Evolutionary conservation across 2,797 vertebrate species (phyloP).

Genomic region (Gallinago nigripennis): DNA sequence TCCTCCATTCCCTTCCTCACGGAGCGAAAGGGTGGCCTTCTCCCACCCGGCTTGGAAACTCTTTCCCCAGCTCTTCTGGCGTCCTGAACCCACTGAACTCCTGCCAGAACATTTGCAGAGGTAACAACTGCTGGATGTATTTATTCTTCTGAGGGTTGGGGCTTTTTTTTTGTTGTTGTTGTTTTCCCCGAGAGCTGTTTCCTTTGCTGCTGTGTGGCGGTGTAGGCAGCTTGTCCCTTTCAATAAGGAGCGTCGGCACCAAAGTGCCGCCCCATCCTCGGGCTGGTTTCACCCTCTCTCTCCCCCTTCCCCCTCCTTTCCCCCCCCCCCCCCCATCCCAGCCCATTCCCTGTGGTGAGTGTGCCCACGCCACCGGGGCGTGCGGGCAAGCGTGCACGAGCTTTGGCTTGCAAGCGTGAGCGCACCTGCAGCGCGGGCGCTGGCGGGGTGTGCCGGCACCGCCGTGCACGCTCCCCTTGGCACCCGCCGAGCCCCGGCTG

Average conservation of each 20-base stretch:
- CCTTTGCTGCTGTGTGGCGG: not conserved
- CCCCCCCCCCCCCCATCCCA: not conserved
- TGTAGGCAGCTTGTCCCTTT: slow-evolving; percentile 57
- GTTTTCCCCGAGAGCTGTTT: not conserved
- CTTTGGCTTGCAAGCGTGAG: not conserved
- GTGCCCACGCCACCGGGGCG: not conserved
- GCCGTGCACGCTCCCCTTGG: not conserved
- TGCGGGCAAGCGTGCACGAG: not conserved
- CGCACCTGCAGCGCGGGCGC: not conserved
- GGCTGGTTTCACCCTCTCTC: slow-evolving; percentile 17
- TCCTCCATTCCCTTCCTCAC: not conserved
- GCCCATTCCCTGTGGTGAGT: not conserved
- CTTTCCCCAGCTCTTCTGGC: not conserved
- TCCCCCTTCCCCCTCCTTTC: not conserved
- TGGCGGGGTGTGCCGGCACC: not conserved
- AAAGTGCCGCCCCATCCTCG: not conserved
- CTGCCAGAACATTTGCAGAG: not conserved
- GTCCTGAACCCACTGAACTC: not conserved
- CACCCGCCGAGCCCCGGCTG: not conserved
- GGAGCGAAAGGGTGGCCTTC: not conserved
- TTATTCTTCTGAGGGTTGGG: not conserved
- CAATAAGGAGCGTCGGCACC: not conserved
- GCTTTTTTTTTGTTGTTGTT: not conserved
- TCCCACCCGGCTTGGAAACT: not conserved
- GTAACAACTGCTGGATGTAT: not conserved